Base-by-base conservation (phyloP, 2,888 invertebrate species). In the Venusia cambrica region DNA sequence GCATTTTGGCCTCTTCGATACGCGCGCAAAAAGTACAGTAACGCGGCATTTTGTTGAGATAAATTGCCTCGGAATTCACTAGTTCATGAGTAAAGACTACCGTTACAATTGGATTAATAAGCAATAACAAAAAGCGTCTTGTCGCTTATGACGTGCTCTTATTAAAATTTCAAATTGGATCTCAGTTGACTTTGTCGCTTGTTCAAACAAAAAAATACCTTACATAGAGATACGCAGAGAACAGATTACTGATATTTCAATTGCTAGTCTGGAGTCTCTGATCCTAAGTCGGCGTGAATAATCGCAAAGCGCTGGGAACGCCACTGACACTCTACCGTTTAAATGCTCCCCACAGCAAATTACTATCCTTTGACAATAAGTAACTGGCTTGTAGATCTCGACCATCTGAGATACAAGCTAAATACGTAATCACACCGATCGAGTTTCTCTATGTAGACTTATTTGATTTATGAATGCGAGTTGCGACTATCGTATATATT, bases 241-340 rank as follows among this genome's bases (percentile, higher is more conserved):
- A 21, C 11, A 20, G 4, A 30, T 22, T 38, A 14, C 25, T 12
- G 19, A 15, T 29, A n/a, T n/a, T n/a, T 4, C 5, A 6, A n/a
- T 12, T 1, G n/a, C 22, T n/a, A n/a, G n/a, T n/a, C n/a, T 7
- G 12, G 5, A 26, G 14, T 3, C 15, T 14, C 8, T 44, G 59
- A 64, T 68, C 57, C 62, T 68, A 69, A 77, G 68, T 73, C 65
- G 67, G 69, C 75, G 76, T 77, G 70, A 66, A 79, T 79, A 81
- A 83, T 83, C 67, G 65, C 60, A 43, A 60, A 62, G 62, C 54
- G 62, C 63, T 58, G 61, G 62, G 58, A 66, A 67, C 65, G 60
- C 67, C 65, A 66, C 66, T 60, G 71, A 65, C 59, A 61, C 51
- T 45, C 57, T 58, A 52, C 62, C 62, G 59, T 66, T 60, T 63